phyloP scores from a whole-genome alignment of 23 tunicate species.

The Ascidia mentula region DNA sequence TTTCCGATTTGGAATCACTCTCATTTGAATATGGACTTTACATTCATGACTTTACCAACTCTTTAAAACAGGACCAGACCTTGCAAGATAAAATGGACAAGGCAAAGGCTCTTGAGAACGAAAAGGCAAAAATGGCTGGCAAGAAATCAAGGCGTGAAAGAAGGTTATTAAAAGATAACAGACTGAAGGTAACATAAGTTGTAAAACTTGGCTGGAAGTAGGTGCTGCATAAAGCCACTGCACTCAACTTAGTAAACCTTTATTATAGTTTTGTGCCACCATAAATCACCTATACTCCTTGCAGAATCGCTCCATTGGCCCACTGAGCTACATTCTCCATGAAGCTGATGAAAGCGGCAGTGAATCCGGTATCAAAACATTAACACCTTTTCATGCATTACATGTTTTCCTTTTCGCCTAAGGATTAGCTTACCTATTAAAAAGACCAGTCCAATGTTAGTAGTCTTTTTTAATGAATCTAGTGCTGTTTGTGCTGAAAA shows the following conservation, averaged over 20 bases:
- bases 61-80: constrained; percentile 49
- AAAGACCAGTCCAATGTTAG: too few relatives aligned
- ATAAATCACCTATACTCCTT: background rate
- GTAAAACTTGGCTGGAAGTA: too few relatives aligned
- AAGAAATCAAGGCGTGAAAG: constrained; percentile 85
- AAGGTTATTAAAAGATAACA: constrained; percentile 59
- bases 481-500: too few relatives aligned
- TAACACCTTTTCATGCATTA: too few relatives aligned
- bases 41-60: constrained; percentile 45
- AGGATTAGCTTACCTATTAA: too few relatives aligned
- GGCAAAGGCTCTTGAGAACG: constrained; percentile 65
- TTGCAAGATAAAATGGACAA: constrained; percentile 44
- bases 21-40: constrained; percentile 57
- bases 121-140: constrained; percentile 85
- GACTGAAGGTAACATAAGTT: constrained; percentile 47
- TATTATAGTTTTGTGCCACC: background rate
- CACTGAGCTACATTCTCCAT: constrained; percentile 47
- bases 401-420: too few relatives aligned
- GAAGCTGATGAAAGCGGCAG: constrained; percentile 44
- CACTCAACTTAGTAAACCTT: background rate
- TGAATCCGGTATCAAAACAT: constrained; percentile 65
- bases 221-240: too few relatives aligned
- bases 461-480: too few relatives aligned
- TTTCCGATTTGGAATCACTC: constrained; percentile 33
- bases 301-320: constrained; percentile 77